These are phyloP conservation scores for Boloria euphrosyne DNA, from an alignment of 2,888 invertebrate genomes.

Conservation along the genomic window DNA sequence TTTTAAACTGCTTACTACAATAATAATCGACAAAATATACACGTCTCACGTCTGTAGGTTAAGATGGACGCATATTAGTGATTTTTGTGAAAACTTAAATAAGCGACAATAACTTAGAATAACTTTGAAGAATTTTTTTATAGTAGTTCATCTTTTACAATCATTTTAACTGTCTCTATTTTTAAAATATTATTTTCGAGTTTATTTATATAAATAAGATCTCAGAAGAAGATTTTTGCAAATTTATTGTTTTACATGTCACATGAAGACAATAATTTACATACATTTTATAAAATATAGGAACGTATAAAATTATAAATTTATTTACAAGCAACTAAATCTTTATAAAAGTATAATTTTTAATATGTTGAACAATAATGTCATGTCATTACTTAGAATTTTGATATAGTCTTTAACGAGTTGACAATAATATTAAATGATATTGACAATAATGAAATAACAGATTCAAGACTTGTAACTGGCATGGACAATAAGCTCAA, in stretches of 20 bases:
- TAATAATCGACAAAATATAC: too few relatives aligned
- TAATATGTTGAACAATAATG: not conserved
- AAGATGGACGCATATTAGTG: too few relatives aligned
- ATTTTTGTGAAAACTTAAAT: too few relatives aligned
- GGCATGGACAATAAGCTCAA: not conserved
- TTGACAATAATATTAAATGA: conserved; percentile 14
- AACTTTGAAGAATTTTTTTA: too few relatives aligned
- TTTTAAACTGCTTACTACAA: too few relatives aligned
- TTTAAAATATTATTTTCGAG: conserved; percentile 1
- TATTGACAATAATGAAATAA: conserved; percentile 16
- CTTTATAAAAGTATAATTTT: not conserved
- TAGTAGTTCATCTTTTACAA: too few relatives aligned
- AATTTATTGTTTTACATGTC: conserved; percentile 2
- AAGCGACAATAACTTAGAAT: too few relatives aligned
- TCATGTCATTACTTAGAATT: not conserved
- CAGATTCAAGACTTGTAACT: not conserved
- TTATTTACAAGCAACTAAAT: not conserved
- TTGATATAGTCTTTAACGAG: not conserved
- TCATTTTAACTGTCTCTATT: not conserved
- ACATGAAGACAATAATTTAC: not conserved
- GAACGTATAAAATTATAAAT: not conserved
- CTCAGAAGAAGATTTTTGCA: not conserved
- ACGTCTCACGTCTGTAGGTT: too few relatives aligned
- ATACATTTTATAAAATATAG: not conserved
- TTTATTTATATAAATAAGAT: not conserved